A percentile compares a stretch with the other conserved stretches of the same genome.
These are phyloP conservation scores for Oreonectes daqikongensis DNA, from an alignment of 2,797 vertebrate species.

Conservation along the genomic window DNA sequence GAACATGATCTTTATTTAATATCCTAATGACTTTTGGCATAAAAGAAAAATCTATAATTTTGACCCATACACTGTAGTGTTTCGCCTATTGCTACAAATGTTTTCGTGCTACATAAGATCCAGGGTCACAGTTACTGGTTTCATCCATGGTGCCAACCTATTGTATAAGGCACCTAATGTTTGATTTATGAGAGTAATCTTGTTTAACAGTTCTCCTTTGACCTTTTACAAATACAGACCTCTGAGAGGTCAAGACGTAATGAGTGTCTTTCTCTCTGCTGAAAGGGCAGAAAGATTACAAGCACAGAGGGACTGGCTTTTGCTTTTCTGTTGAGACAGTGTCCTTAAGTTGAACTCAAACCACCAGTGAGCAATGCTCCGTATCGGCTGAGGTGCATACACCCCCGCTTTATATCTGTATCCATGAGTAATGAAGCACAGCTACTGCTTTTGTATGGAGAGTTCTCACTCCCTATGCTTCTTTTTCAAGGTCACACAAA, in stretches of 20 bases:
- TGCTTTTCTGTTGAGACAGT: conserved; percentile 22
- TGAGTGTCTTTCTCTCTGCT: conserved; percentile 14
- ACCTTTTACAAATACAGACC: conserved; percentile 27
- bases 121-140: too few relatives aligned
- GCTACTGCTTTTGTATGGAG: background rate
- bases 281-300: conserved; percentile 28
- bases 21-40: too few relatives aligned
- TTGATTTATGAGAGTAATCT: conserved; percentile 24
- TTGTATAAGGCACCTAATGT: background rate
- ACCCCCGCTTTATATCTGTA: conserved; percentile 14
- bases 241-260: conserved; percentile 21
- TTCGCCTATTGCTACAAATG: too few relatives aligned
- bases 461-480: background rate
- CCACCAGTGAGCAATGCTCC: conserved; percentile 3
- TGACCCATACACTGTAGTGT: too few relatives aligned
- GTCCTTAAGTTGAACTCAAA: conserved; percentile 48
- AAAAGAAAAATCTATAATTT: too few relatives aligned
- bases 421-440: conserved; percentile 4
- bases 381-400: background rate
- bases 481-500: background rate
- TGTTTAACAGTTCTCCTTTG: conserved; percentile 14
- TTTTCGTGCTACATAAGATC: too few relatives aligned
- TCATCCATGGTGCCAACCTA: background rate
- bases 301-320: conserved; percentile 27
- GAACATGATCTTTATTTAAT: too few relatives aligned